Percentiles rank a stretch among this genome's conserved stretches.
Evolutionary conservation across 1,140 invertebrate species (phyloP).

Genomic region (Aphelinus atriplicis): DNA sequence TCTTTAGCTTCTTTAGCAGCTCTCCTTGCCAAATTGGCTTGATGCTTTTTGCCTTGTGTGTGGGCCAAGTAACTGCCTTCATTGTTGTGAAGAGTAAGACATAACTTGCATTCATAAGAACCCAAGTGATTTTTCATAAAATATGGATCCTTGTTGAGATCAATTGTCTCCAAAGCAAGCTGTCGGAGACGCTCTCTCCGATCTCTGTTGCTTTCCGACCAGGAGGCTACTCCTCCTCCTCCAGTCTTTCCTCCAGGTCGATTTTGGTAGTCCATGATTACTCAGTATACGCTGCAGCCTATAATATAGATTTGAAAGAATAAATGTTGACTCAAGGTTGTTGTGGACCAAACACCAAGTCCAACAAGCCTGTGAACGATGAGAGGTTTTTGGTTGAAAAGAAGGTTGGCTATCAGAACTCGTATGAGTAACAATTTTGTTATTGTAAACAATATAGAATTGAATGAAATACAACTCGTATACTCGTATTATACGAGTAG

Average conservation of each 20-base stretch:
- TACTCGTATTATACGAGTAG: no score
- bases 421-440: no score
- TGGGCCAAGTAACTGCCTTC: slow-evolving; percentile 99
- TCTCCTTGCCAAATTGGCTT: slow-evolving; percentile 96
- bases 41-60: slow-evolving; percentile 99
- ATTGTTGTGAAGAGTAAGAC: slow-evolving; percentile 98
- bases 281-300: no score
- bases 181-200: slow-evolving; percentile 94
- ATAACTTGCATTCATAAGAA: slow-evolving; percentile 99
- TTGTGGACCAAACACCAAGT: no score
- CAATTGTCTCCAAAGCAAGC: slow-evolving; percentile 97
- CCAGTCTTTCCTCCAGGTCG: slow-evolving; percentile 98
- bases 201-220: slow-evolving; percentile 97
- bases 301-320: no score
- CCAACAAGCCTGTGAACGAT: no score
- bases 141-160: slow-evolving; percentile 98
- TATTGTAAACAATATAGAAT: no score
- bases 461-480: no score
- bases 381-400: no score
- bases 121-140: slow-evolving; percentile 99
- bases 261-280: slow-evolving; percentile 95
- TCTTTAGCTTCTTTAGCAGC: slow-evolving; percentile 99
- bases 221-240: slow-evolving; percentile 97
- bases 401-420: no score
- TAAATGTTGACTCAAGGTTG: no score